Evolutionary conservation across 2,888 invertebrate species (phyloP).

Genomic region (Pemphredon lugubris): DNA sequence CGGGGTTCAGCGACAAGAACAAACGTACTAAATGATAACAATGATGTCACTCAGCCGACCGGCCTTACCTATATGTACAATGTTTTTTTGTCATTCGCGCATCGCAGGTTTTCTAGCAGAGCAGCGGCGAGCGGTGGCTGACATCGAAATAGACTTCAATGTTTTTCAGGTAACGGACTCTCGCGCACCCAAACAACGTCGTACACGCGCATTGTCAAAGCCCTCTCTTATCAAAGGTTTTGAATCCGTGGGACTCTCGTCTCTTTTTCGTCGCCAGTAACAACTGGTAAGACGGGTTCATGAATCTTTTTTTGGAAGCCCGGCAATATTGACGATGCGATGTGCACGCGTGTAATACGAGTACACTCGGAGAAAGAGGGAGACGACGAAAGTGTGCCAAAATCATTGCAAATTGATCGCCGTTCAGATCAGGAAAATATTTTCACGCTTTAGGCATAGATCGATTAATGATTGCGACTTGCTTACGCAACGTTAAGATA

Average conservation of each 20-base stretch:
- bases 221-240: too few relatives aligned
- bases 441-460: not conserved
- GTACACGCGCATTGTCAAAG: not conserved
- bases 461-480: not conserved
- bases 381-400: not conserved
- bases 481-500: too few relatives aligned
- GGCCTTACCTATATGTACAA: slow-evolving; percentile 67
- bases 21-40: slow-evolving; percentile 86
- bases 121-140: slow-evolving; percentile 59
- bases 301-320: not conserved
- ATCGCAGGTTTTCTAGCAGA: slow-evolving; percentile 63
- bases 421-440: not conserved
- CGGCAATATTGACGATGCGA: slow-evolving; percentile 11
- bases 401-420: too few relatives aligned
- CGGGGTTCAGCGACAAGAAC: slow-evolving; percentile 91
- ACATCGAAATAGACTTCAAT: slow-evolving; percentile 27
- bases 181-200: slow-evolving; percentile 10
- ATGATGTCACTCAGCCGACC: slow-evolving; percentile 77
- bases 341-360: not conserved
- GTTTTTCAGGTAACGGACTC: slow-evolving; percentile 25
- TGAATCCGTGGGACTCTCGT: too few relatives aligned
- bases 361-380: slow-evolving; percentile 1
- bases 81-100: slow-evolving; percentile 67
- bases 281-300: too few relatives aligned
- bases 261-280: too few relatives aligned